Evolutionary conservation across 2,888 invertebrate species (phyloP), one percentile per base, ranked within the genome.

Genomic region (Cyrtodaria siliqua): DNA sequence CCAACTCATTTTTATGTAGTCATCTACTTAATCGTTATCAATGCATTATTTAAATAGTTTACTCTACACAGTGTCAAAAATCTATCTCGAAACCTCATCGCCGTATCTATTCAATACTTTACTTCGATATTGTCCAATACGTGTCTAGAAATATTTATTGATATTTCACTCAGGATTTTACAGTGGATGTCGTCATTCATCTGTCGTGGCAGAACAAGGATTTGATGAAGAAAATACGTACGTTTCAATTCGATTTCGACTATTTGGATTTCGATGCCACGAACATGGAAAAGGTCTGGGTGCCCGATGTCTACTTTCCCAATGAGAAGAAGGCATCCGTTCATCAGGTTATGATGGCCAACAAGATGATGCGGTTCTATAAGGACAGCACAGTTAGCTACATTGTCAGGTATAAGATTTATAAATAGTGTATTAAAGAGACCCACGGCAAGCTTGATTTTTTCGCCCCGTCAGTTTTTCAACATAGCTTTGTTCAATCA

Each of bases 291-390:
- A 95, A 97, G 87, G 63, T 99, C 69, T 99, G 99, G 99, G 98
- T 98, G 96, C 99, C 99, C 27, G 99, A 99, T 94, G 94, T 98
- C 87, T 99, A 99, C 95, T 98, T 98, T 94, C 97, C 98, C 66
- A 99, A 99, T 92, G 99, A 99, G 94, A 99, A 99, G 93, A 97
- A 97, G 92, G 99, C 98, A 63, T 98, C 98, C 93, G 91, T 90
- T 70, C 98, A 98, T 94, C 97, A 98, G 93, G 98, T 98, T 94
- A 98, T 98, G 93, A 97, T 98, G 97, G 97, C 98, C 78, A 98
- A 99, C 93, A 97, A 98, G 85, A 97, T 99, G 95, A 97, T 99
- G 93, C 95, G 99, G 86, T 98, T 99, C 92, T 97, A 98, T 94
- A 97, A 97, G 70, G 96, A 98, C 90, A 98, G 99, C 84, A 96